Evolutionary conservation across 2,797 vertebrate species (phyloP), one percentile per base, ranked within the genome.

Genomic region (Paramormyrops hopkinsi): DNA sequence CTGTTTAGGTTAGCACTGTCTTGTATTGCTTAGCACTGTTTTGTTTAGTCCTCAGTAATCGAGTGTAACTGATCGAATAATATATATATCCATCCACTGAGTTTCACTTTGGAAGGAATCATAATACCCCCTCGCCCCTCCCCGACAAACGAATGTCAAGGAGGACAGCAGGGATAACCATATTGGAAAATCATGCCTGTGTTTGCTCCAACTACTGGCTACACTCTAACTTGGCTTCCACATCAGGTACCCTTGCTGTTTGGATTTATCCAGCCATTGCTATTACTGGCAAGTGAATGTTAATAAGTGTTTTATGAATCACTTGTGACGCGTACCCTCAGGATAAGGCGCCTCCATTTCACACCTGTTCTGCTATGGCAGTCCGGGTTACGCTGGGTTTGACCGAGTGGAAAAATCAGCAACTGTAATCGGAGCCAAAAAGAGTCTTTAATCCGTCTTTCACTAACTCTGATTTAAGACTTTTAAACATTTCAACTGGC

Each of bases 181-280:
- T 82, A 44, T 33, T 79, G 50, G 62, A 88, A 76, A 76, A 88
- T 69, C 59, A 69, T 88, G 59, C 59, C 56, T 88, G 87, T 69
- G 44, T 54, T 88, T 41, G 37, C 33, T 69, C 41, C 69, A n/a
- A 41, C 87, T 88, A 44, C 59, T 88, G 56, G 37, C 59, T 46
- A n/a, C 22, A 41, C 14, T 79, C 54, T 87, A 62, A 22, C 29
- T 53, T 59, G 54, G 69, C 29, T 83, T 89, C 51, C 29, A 8
- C 46, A 33, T 88, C 22, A 65, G 44, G 41, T 65, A 48, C 53
- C 4, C 37, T 46, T 62, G 56, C 56, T 11, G 37, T 48, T 50
- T 65, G 87, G 56, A 50, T 65, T 46, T 41, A 44, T 25, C 41
- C 41, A 65, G 41, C 56, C 59, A 25, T 48, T 46, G 87, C 56